A percentile compares a stretch with the other conserved stretches of the same genome.
Conservation (phyloP, 2,797 vertebrate genomes). For the Centropyge bicolor region DNA sequence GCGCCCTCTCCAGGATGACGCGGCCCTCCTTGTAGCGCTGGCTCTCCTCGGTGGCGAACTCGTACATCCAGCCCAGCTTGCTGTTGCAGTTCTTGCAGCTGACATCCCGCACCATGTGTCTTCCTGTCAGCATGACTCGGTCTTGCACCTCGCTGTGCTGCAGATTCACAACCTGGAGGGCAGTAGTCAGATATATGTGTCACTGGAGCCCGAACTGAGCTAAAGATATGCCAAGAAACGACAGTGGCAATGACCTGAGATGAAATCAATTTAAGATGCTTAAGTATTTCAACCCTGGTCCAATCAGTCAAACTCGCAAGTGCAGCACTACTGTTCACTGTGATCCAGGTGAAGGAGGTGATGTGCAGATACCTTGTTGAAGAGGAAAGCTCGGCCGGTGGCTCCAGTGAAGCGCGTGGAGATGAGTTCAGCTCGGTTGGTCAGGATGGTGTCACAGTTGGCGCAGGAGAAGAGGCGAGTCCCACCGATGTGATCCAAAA, state of each 20-base stretch:
- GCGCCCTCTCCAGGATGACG: conserved; percentile 95
- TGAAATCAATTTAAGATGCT: background rate
- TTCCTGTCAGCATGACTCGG: conserved; percentile 96
- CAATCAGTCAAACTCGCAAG: background rate
- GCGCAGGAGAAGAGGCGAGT: conserved; percentile 98
- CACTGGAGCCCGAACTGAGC: background rate
- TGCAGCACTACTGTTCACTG: background rate
- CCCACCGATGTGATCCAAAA: conserved; percentile 97
- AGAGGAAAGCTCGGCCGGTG: conserved; percentile 96
- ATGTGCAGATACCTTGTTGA: conserved; percentile 90
- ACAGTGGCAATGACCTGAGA: background rate
- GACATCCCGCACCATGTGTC: conserved; percentile 98
- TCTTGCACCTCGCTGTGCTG: conserved; percentile 98
- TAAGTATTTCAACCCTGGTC: background rate
- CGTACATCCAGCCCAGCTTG: conserved; percentile 98
- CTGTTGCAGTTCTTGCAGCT: conserved; percentile 99
- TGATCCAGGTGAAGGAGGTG: too few species aligned
- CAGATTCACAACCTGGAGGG: conserved; percentile 93
- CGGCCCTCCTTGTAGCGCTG: conserved; percentile 98
- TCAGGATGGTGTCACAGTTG: conserved; percentile 98
- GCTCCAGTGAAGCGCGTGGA: conserved; percentile 98
- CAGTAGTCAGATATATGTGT: background rate
- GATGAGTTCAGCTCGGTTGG: conserved; percentile 97
- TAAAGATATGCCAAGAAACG: background rate
- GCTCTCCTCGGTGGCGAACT: conserved; percentile 97